phyloP scores from a whole-genome alignment of 2,888 invertebrate species.

The Zaprionus obscuricornis region DNA sequence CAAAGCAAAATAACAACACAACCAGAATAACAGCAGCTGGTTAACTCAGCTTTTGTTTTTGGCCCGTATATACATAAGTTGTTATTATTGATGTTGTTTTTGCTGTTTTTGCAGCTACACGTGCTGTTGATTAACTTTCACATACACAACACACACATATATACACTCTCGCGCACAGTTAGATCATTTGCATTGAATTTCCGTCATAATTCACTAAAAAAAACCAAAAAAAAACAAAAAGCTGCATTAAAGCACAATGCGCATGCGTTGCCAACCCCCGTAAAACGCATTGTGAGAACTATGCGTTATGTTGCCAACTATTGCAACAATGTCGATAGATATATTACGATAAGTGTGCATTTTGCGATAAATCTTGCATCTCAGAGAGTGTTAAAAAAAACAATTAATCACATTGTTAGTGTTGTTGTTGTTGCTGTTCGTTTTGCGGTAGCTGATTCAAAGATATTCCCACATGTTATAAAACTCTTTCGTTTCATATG shows the following conservation, averaged over 20 bases:
- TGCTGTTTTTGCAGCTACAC: constrained; percentile 52
- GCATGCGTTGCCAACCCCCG: constrained; percentile 13
- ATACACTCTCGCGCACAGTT: constrained; percentile 10
- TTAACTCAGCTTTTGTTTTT: constrained; percentile 28
- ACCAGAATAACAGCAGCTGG: constrained; percentile 23
- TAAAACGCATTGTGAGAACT: too few relatives aligned
- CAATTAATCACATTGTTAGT: too few relatives aligned
- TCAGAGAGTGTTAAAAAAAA: not conserved
- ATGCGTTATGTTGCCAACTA: constrained; percentile 15
- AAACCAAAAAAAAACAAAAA: constrained; percentile 7
- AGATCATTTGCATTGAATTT: constrained; percentile 53
- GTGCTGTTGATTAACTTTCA: constrained; percentile 75
- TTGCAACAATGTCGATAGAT: constrained; percentile 1
- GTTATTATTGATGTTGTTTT: constrained; percentile 18
- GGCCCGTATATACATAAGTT: constrained; percentile 7
- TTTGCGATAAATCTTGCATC: constrained; percentile 13
- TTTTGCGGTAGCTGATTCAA: constrained; percentile 49
- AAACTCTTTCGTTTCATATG: constrained; percentile 28
- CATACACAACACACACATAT: constrained; percentile 52
- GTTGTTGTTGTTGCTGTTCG: too few relatives aligned
- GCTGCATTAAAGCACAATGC: not conserved
- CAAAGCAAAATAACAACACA: constrained; percentile 21
- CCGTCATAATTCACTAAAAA: constrained; percentile 43
- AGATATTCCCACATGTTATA: constrained; percentile 40
- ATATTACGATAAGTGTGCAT: constrained; percentile 23